Conservation (phyloP, 2,797 vertebrate genomes). For the Gymnothorax reevesii region DNA sequence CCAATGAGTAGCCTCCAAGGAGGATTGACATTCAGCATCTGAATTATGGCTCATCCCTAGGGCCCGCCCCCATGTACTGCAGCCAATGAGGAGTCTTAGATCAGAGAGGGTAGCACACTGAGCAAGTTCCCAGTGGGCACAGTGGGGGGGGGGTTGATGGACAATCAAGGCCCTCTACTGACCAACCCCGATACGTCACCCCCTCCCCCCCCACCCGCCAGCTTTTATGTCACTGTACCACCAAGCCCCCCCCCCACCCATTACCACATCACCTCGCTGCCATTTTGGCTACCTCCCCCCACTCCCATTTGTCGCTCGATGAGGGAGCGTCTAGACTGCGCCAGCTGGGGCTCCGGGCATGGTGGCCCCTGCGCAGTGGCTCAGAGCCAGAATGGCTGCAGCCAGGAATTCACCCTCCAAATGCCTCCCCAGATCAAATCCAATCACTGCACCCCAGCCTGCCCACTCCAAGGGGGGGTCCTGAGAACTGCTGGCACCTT, state of each 20-base stretch:
- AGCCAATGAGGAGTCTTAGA: constrained; percentile 17
- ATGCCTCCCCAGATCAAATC: background rate
- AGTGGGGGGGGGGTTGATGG: background rate
- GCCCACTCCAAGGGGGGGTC: background rate
- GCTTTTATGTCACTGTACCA: background rate
- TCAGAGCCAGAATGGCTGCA: background rate
- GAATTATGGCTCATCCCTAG: too few species aligned
- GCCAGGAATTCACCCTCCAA: background rate
- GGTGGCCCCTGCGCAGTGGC: background rate
- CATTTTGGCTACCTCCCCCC: background rate
- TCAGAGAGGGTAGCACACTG: constrained; percentile 16
- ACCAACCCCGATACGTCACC: background rate
- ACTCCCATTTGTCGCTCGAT: background rate
- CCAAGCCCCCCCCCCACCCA: background rate
- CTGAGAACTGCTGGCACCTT: background rate
- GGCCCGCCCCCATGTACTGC: background rate
- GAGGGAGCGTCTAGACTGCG: constrained; percentile 11
- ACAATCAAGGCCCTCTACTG: background rate
- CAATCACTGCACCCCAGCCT: background rate
- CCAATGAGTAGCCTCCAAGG: background rate
- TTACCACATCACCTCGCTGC: background rate
- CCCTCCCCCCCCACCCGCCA: background rate
- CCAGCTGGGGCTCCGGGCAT: background rate
- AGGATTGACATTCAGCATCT: too few species aligned
- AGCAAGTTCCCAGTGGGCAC: background rate